Base-by-base conservation (phyloP, 2,888 invertebrate genomes). In the Ecliptopera silaceata region DNA sequence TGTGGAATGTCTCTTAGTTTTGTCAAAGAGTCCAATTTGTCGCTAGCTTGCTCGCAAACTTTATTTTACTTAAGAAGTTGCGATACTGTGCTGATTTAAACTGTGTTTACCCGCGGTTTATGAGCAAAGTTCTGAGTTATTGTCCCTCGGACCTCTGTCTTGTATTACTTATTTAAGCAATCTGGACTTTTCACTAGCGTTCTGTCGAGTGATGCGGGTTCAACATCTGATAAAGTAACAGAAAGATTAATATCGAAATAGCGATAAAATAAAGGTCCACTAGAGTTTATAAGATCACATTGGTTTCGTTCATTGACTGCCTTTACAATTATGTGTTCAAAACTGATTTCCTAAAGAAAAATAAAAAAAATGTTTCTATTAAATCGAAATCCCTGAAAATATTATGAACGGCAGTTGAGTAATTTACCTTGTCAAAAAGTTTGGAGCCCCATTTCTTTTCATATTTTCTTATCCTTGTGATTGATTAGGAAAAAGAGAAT, bases 111-210 rank as follows among this genome's bases (percentile, higher is more conserved):
- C 62, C 63, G 67, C 54, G 70, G 72, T 71, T 75, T 74, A 74
- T 69, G 75, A 69, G 67, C 48, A 70, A 80, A 78, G 65, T 77
- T 79, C 66, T 57, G 71, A 72, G 75, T 70, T 74, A 74, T 75
- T 73, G 69, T 70, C 57, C 63, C 65, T 62, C 46, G 48, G 51
- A 51, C 55, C 60, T 57, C 66, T 57, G 58, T 65, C 63, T 67
- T 22, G 63, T 67, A 68, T 63, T 66, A 20, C 61, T 48, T 52
- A 20, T 63, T 48, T 52, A 63, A 48, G 61, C 47, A 26, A 47
- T 26, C 44, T 22, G 39, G 39, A 18, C 18, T 17, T 39, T 39
- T 1, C 20, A 13, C 26, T 22, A 18, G 26, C 26, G 22, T 49
- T 39, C 3, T 22, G 8, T 41, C n/a, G 6, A 15, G 8, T 41